Evolutionary conservation across 2,888 invertebrate species (phyloP).

Genomic region (Ormyrus rosae): DNA sequence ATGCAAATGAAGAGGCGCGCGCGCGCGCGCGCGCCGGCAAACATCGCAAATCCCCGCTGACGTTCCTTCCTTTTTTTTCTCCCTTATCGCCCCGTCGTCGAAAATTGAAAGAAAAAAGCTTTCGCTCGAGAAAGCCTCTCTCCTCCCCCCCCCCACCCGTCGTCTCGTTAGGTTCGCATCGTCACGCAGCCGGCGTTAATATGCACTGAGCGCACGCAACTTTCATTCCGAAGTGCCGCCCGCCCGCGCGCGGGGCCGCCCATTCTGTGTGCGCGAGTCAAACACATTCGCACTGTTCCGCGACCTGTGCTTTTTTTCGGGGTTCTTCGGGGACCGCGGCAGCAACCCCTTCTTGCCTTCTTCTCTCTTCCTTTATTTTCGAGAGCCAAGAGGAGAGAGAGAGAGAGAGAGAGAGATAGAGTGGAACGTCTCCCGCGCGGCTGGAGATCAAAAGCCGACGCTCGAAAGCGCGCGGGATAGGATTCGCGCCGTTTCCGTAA

Average conservation of each 20-base stretch:
- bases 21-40: too few species aligned
- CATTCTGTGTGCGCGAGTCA: background rate
- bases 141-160: background rate
- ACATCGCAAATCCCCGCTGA: too few species aligned
- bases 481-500: conserved; percentile 27
- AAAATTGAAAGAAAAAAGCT: conserved; percentile 46
- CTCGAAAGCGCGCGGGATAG: conserved; percentile 27
- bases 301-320: background rate
- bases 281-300: conserved; percentile 9
- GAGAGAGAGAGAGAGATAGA: too few species aligned
- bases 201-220: conserved; percentile 47
- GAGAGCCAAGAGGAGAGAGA: too few species aligned
- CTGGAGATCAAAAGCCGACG: conserved; percentile 32
- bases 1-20: too few species aligned
- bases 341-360: too few species aligned
- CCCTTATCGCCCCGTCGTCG: conserved; percentile 38
- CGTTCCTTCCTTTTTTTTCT: background rate
- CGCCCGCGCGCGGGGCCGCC: background rate
- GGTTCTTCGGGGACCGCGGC: background rate
- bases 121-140: background rate
- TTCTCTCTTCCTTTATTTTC: too few species aligned
- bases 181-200: conserved; percentile 38
- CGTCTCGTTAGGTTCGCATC: conserved; percentile 11
- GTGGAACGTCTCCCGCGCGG: too few species aligned
- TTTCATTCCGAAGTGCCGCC: conserved; percentile 6